Percentiles rank a stretch among this genome's conserved stretches.
phyloP scores from a whole-genome alignment of 2,113 vertebrate species.

The Anhinga anhinga region DNA sequence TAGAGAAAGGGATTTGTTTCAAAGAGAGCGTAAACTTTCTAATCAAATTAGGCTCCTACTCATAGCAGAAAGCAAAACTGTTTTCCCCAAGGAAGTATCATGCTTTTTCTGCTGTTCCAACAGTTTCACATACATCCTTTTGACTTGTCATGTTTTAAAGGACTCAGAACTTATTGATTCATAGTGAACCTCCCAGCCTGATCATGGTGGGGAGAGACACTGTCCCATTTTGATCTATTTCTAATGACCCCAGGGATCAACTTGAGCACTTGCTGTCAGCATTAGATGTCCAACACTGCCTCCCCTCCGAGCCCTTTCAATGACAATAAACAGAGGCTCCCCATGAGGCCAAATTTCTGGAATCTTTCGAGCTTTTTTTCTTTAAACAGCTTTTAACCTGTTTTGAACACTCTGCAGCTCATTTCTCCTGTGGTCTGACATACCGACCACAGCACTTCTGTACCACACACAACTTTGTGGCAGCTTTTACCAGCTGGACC shows the following conservation, averaged over 20 bases:
- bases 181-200: neutral
- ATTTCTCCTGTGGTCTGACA: neutral
- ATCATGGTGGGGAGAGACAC: neutral
- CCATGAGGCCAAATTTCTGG: neutral
- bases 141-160: neutral
- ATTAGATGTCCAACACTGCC: neutral
- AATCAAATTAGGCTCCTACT: neutral
- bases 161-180: neutral
- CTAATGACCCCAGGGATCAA: neutral
- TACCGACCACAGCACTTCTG: neutral
- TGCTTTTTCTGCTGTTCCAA: neutral
- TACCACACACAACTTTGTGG: neutral
- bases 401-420: neutral
- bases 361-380: neutral
- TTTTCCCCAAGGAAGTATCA: neutral
- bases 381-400: neutral
- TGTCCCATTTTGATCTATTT: neutral
- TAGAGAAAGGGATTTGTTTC: neutral
- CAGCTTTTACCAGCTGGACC: neutral
- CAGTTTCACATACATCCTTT: neutral
- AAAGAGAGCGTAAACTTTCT: neutral
- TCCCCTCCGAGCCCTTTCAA: neutral
- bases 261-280: neutral
- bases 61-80: neutral
- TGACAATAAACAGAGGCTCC: neutral